These are phyloP conservation scores for Cephonodes hylas DNA, from an alignment of 2,888 invertebrate species.

Conservation along the genomic window DNA sequence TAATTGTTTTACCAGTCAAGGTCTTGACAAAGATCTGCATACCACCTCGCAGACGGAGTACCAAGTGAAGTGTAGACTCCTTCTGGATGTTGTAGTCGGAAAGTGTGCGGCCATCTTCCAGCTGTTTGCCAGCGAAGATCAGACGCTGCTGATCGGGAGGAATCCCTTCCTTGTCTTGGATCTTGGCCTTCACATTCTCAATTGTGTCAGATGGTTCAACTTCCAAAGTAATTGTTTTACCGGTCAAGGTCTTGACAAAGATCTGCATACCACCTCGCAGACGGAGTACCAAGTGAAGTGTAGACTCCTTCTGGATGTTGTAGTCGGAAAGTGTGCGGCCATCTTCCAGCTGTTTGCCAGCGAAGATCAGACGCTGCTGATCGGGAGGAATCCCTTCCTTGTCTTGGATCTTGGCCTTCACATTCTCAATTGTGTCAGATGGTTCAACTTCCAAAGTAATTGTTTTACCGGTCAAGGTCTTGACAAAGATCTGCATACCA, in stretches of 20 bases:
- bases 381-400: constrained; percentile 50
- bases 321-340: constrained; percentile 45
- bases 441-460: constrained; percentile 44
- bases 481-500: constrained; percentile 52
- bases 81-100: constrained; percentile 55
- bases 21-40: constrained; percentile 55
- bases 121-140: constrained; percentile 44
- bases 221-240: constrained; percentile 44
- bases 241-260: constrained; percentile 47
- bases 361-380: constrained; percentile 45
- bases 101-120: constrained; percentile 42
- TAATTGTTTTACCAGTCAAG: constrained; percentile 49
- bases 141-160: constrained; percentile 46
- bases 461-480: constrained; percentile 45
- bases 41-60: constrained; percentile 53
- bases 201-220: constrained; percentile 46
- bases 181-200: constrained; percentile 47
- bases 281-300: constrained; percentile 40
- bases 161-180: constrained; percentile 47
- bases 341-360: constrained; percentile 45
- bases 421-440: constrained; percentile 42
- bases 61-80: constrained; percentile 56
- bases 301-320: constrained; percentile 47
- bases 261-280: constrained; percentile 49
- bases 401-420: constrained; percentile 47